These are phyloP conservation scores for Triplophysa dalaica DNA, from an alignment of 2,113 vertebrate genomes.

Conservation along the genomic window DNA sequence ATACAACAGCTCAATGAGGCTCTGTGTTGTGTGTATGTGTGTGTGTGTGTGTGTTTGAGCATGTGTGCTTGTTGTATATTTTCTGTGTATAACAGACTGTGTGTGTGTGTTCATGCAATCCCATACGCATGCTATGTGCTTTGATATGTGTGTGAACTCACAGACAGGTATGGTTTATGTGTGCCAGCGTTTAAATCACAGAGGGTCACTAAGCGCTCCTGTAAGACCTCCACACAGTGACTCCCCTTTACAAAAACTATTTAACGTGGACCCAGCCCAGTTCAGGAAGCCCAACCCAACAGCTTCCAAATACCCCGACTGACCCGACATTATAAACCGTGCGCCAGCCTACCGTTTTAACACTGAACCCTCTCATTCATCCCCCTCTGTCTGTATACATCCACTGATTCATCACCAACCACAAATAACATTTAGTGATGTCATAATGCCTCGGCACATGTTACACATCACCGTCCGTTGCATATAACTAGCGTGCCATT, in stretches of 20 bases:
- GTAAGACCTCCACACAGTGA: conserved; percentile 26
- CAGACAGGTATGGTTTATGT: conserved; percentile 1
- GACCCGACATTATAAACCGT: conserved; percentile 31
- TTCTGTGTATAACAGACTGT: conserved; percentile 5
- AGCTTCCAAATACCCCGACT: conserved; percentile 39
- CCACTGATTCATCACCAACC: conserved; percentile 7
- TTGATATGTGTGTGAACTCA: background rate
- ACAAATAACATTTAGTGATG: conserved; percentile 24
- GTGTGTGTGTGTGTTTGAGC: background rate
- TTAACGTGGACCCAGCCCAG: conserved; percentile 35
- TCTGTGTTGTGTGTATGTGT: conserved; percentile 22
- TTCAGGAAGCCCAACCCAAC: conserved; percentile 55
- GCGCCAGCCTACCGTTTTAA: background rate
- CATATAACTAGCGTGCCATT: conserved; percentile 10
- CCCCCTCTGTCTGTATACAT: conserved; percentile 1
- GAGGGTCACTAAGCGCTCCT: conserved; percentile 18
- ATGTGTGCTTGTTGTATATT: conserved; percentile 8
- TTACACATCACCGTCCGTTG: conserved; percentile 27
- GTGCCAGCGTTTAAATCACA: conserved; percentile 26
- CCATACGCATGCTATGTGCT: background rate
- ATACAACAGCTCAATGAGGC: conserved; percentile 21
- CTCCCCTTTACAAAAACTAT: conserved; percentile 47
- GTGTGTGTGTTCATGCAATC: conserved; percentile 5
- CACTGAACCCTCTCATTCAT: conserved; percentile 29
- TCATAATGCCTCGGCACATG: background rate